Evolutionary conservation across 2,888 invertebrate species (phyloP).

Genomic region (Amphipoea lucens): DNA sequence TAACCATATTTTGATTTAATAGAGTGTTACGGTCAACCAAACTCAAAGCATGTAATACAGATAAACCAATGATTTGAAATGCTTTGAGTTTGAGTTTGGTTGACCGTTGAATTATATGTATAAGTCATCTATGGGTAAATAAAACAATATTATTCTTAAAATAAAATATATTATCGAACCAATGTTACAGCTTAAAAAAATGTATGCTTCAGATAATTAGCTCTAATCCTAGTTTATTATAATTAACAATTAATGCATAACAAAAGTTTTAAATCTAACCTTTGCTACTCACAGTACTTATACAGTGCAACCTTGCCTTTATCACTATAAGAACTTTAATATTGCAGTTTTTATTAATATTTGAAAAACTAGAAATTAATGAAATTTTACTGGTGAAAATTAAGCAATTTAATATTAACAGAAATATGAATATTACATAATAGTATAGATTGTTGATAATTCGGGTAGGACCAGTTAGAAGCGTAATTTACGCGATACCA

Average conservation of each 20-base stretch:
- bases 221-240: constrained; percentile 61
- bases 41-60: too few relatives aligned
- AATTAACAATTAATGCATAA: constrained; percentile 56
- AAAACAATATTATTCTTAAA: constrained; percentile 76
- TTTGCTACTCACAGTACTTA: constrained; percentile 44
- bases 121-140: constrained; percentile 53
- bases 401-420: not conserved
- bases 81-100: too few relatives aligned
- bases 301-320: constrained; percentile 43
- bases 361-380: constrained; percentile 15
- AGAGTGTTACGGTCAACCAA: too few relatives aligned
- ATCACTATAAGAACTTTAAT: constrained; percentile 49
- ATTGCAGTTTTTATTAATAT: constrained; percentile 29
- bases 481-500: constrained; percentile 4
- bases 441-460: constrained; percentile 5
- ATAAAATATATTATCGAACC: constrained; percentile 84
- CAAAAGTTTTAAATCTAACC: constrained; percentile 46
- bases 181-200: constrained; percentile 81
- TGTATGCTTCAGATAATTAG: constrained; percentile 71
- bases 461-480: not conserved
- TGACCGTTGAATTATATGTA: too few relatives aligned
- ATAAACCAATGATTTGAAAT: too few relatives aligned
- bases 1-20: too few relatives aligned
- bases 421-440: constrained; percentile 10
- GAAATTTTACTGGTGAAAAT: constrained; percentile 10